A percentile compares a stretch with the other conserved stretches of the same genome.
Evolutionary conservation across 2,888 invertebrate genomes (phyloP).

Genomic region (Pseudeuparius sepicola): DNA sequence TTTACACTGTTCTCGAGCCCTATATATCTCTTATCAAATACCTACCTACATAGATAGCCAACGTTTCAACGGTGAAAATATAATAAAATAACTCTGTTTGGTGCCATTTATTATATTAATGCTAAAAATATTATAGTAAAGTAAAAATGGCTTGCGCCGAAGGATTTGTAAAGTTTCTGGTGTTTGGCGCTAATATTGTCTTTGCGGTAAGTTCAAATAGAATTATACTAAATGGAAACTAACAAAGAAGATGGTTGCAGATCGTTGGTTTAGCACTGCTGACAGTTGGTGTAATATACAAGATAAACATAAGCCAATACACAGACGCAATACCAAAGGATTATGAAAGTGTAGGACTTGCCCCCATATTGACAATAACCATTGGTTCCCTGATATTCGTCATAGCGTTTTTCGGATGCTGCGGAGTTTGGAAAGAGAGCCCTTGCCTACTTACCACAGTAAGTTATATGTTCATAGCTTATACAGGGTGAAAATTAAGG

Average conservation of each 20-base stretch:
- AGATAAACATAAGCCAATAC: slow-evolving; percentile 44
- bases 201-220: slow-evolving; percentile 57
- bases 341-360: slow-evolving; percentile 36
- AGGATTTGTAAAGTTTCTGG: slow-evolving; percentile 31
- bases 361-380: slow-evolving; percentile 53
- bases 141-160: slow-evolving; percentile 34
- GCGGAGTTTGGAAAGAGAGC: slow-evolving; percentile 34
- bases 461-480: no score
- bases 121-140: no score
- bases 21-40: no score
- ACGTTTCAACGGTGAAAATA: no score
- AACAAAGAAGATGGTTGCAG: no score
- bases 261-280: slow-evolving; percentile 57
- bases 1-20: no score
- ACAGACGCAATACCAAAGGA: slow-evolving; percentile 20
- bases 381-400: slow-evolving; percentile 51
- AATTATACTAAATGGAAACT: slow-evolving; percentile 1
- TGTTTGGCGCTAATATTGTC: slow-evolving; percentile 40
- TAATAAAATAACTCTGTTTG: no score
- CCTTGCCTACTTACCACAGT: slow-evolving; percentile 33
- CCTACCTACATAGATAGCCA: no score
- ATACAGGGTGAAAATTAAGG: no score
- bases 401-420: slow-evolving; percentile 36
- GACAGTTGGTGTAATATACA: slow-evolving; percentile 51
- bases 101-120: no score